These are phyloP conservation scores for Matsumyia berberina DNA, from an alignment of 2,888 invertebrate genomes.

Conservation along the genomic window DNA sequence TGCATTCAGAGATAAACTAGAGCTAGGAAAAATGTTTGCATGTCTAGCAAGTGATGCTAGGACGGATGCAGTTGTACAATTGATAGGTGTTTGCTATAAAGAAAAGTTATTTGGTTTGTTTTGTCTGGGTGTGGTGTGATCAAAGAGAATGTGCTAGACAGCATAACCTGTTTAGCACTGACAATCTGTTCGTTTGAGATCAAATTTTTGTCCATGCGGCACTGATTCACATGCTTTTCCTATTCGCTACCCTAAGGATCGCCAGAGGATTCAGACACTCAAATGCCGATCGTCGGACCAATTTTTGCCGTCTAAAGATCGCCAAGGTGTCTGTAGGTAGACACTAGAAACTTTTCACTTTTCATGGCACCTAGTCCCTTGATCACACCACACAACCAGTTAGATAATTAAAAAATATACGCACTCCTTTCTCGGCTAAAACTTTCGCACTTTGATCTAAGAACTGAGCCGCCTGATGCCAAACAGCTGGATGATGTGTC, in stretches of 20 bases:
- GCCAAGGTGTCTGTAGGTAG: too few relatives aligned
- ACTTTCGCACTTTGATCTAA: slow-evolving; percentile 97
- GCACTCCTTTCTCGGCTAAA: slow-evolving; percentile 96
- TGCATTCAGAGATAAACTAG: slow-evolving; percentile 43
- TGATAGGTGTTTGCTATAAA: slow-evolving; percentile 46
- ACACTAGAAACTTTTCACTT: too few relatives aligned
- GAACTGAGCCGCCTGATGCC: slow-evolving; percentile 99
- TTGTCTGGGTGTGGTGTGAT: slow-evolving; percentile 31
- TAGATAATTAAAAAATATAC: slow-evolving; percentile 80
- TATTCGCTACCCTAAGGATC: too few relatives aligned
- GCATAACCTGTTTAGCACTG: too few relatives aligned
- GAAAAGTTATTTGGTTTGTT: slow-evolving; percentile 54
- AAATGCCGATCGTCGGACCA: too few relatives aligned
- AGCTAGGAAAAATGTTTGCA: slow-evolving; percentile 34
- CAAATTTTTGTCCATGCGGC: too few relatives aligned
- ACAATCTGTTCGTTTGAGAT: too few relatives aligned
- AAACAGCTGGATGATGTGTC: slow-evolving; percentile 99
- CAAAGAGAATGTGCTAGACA: slow-evolving; percentile 4
- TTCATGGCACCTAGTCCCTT: not conserved
- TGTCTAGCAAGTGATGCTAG: slow-evolving; percentile 20
- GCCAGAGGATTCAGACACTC: too few relatives aligned
- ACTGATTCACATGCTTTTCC: too few relatives aligned
- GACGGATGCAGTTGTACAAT: slow-evolving; percentile 45
- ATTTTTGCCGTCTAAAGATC: too few relatives aligned
- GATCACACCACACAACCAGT: slow-evolving; percentile 40